Conservation (phyloP, 2,113 vertebrate genomes). For the Sinocyclocheilus anshuiensis region DNA sequence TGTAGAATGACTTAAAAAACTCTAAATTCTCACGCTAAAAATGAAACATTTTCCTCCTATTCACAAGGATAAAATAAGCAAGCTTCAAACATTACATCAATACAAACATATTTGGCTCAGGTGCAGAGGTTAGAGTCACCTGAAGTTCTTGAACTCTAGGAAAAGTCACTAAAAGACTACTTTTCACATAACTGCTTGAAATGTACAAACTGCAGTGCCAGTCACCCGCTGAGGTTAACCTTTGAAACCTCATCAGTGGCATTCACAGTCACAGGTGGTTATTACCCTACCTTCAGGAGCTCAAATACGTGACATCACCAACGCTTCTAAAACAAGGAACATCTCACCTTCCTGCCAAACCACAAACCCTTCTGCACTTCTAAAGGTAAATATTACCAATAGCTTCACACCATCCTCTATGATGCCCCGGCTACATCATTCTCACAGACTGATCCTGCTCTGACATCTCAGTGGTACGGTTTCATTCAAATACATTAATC, state of each 20-base stretch:
- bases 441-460: slow-evolving; percentile 4
- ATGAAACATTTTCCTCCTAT: neutral
- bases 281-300: slow-evolving; percentile 28
- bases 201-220: slow-evolving; percentile 31
- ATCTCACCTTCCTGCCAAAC: slow-evolving; percentile 41
- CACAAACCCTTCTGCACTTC: slow-evolving; percentile 43
- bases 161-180: slow-evolving; percentile 43
- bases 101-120: slow-evolving; percentile 41
- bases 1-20: neutral
- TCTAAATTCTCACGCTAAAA: neutral
- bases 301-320: slow-evolving; percentile 43
- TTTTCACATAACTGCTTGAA: slow-evolving; percentile 27
- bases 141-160: neutral
- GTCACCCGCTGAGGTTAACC: slow-evolving; percentile 44
- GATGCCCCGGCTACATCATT: slow-evolving; percentile 37
- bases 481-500: slow-evolving; percentile 2
- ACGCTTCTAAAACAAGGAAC: slow-evolving; percentile 41
- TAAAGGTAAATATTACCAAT: slow-evolving; percentile 56
- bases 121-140: neutral
- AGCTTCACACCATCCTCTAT: slow-evolving; percentile 24
- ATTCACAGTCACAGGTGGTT: slow-evolving; percentile 49
- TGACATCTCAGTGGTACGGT: slow-evolving; percentile 9
- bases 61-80: neutral
- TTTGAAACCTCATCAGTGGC: slow-evolving; percentile 48
- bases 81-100: neutral